These are phyloP conservation scores for Eristalinus sepulchralis DNA, from an alignment of 2,888 invertebrate species.

Conservation along the genomic window DNA sequence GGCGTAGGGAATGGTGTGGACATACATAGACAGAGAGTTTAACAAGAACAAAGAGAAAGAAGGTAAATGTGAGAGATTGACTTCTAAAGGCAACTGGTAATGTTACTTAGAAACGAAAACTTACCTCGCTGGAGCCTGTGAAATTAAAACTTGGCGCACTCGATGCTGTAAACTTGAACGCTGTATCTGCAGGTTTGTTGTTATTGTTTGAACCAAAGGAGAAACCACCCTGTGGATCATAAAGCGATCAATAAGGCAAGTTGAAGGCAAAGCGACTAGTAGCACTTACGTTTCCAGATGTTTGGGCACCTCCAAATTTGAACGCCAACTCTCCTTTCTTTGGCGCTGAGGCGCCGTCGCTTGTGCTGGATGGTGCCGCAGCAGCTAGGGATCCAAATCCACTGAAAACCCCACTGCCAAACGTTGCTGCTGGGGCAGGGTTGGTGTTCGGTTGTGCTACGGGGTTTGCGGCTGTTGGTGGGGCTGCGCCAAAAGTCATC, in stretches of 20 bases:
- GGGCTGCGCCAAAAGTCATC: conserved; percentile 57
- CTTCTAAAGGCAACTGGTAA: neutral
- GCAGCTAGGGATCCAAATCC: conserved; percentile 58
- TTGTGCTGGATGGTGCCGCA: conserved; percentile 42
- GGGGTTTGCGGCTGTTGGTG: conserved; percentile 37
- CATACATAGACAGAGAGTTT: conserved; percentile 15
- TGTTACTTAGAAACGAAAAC: conserved; percentile 32
- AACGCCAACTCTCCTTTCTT: conserved; percentile 76
- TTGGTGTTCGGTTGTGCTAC: conserved; percentile 36
- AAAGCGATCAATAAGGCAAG: neutral
- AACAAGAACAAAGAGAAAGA: conserved; percentile 27
- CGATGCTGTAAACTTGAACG: conserved; percentile 72
- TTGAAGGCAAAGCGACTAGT: neutral
- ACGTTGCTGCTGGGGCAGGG: conserved; percentile 39
- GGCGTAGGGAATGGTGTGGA: conserved; percentile 12
- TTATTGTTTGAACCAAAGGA: conserved; percentile 70
- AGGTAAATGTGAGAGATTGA: conserved; percentile 12
- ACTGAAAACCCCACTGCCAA: conserved; percentile 68
- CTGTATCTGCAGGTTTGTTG: conserved; percentile 71
- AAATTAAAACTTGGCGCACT: conserved; percentile 76
- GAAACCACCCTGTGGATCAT: conserved; percentile 66
- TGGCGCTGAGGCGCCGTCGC: conserved; percentile 73
- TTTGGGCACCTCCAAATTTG: conserved; percentile 74
- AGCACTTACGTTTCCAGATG: conserved; percentile 50
- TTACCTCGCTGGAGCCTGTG: conserved; percentile 74